These are phyloP conservation scores for Calephelis perditalis DNA, from an alignment of 2,888 invertebrate species.

Conservation along the genomic window DNA sequence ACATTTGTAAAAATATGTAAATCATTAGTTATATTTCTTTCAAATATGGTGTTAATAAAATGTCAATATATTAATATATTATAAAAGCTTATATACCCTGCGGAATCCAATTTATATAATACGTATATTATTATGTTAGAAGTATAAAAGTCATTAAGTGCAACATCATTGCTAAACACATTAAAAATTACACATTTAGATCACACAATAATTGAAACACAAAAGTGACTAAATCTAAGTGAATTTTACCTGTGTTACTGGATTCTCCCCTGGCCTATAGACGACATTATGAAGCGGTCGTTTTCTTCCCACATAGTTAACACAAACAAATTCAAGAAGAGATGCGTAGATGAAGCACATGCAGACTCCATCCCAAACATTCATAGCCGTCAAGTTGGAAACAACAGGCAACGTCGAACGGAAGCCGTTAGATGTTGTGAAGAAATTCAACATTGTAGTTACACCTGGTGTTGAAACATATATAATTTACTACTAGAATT, in stretches of 20 bases:
- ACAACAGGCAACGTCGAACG: constrained; percentile 95
- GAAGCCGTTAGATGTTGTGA: constrained; percentile 96
- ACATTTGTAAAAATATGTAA: no score
- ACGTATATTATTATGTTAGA: not conserved
- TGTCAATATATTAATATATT: no score
- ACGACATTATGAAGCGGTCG: constrained; percentile 93
- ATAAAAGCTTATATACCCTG: no score
- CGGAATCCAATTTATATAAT: no score
- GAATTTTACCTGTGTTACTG: constrained; percentile 89
- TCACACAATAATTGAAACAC: not conserved
- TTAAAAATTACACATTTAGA: not conserved
- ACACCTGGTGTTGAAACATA: constrained; percentile 81
- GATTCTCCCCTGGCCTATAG: constrained; percentile 93
- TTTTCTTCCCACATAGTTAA: constrained; percentile 96
- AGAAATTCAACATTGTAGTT: constrained; percentile 98
- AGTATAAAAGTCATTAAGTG: not conserved
- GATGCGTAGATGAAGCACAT: constrained; percentile 98
- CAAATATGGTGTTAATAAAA: no score
- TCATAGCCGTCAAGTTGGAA: constrained; percentile 96
- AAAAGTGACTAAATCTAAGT: not conserved
- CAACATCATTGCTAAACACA: constrained; percentile 17
- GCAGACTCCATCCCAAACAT: constrained; percentile 97
- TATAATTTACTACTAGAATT: constrained; percentile 17
- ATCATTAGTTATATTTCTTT: no score
- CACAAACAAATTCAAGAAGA: constrained; percentile 94